These are phyloP conservation scores for Callyntrura sp. DNA, from an alignment of 2,888 invertebrate genomes.

Conservation along the genomic window DNA sequence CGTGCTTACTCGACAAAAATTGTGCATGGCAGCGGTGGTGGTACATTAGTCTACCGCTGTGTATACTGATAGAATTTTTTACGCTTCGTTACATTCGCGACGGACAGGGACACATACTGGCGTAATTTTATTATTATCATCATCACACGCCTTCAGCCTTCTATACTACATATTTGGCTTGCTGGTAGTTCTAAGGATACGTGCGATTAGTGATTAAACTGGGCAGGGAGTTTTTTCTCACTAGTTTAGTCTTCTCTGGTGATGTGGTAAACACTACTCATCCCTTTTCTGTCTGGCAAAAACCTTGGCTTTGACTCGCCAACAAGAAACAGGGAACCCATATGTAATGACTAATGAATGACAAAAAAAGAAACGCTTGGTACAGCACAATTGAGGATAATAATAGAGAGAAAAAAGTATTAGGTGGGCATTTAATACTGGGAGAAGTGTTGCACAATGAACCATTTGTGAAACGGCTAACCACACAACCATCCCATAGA, in stretches of 20 bases:
- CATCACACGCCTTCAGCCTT: neutral
- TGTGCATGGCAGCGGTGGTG: too few species aligned
- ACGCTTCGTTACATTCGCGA: too few species aligned
- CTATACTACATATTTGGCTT: neutral
- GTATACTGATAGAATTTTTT: too few species aligned
- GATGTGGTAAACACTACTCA: neutral
- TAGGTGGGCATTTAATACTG: constrained; percentile 1
- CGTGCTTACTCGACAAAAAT: too few species aligned
- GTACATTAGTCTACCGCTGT: too few species aligned
- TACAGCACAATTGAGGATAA: neutral
- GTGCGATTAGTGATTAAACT: too few species aligned
- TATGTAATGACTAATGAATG: neutral
- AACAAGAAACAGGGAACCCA: neutral
- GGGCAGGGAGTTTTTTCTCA: neutral
- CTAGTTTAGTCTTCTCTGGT: neutral
- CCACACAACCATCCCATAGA: constrained; percentile 1
- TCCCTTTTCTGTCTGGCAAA: constrained; percentile 39
- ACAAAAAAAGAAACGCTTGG: too few species aligned
- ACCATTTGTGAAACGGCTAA: neutral
- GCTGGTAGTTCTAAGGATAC: neutral
- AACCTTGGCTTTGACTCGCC: constrained; percentile 1
- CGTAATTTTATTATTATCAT: neutral
- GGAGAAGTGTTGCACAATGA: neutral
- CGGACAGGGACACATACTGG: neutral
- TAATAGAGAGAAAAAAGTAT: neutral